Evolutionary conservation across 1,140 invertebrate genomes (phyloP), one percentile per base, ranked within the genome.

Genomic region (Littorina saxatilis): DNA sequence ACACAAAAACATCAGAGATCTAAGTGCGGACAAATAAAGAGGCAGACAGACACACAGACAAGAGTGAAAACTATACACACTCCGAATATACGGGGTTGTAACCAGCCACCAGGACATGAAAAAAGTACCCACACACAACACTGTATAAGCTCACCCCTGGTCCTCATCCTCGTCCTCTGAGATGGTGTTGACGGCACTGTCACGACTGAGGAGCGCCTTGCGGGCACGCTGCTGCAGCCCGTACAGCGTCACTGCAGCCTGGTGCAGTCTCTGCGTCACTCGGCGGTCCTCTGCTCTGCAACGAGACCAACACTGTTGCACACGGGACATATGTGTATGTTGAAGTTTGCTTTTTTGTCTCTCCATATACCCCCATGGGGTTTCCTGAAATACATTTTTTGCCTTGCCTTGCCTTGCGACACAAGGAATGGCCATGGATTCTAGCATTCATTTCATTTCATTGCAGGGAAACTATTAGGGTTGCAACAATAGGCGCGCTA

Each of bases 131-230:
- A 20, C 35, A 27, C 20, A 11, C 39, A 35, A 29, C 4, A 66
- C 13, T 0, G 23, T 27, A 40, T 55, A 29, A 23, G 77, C 79
- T 17, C 77, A 55, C 11, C 70, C 43, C 15, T 75, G 50, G 15
- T 70, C 37, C 20, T 35, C 32, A 15, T 55, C 47, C 15, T 81
- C 80, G 47, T 84, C 83, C 32, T 85, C 80, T 0, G 82, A 81
- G 15, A 86, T 83, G 15, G 82, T 85, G 35, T 86, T 79, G 0
- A 88, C 83, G 47, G 82, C 84, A 47, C 72, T 79, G 76, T 79
- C 84, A 11, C 68, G 61, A 52, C 66, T 81, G 74, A 83, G 47
- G 13, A 50, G 61, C 35, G 37, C 61, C 23, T 73, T 73, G 17
- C 66, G 43, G 1, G 55, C 35, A 15, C 81, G 66, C 23, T 58